Base-by-base conservation (phyloP, 2,113 vertebrate genomes). In the Corydoras sp. region DNA sequence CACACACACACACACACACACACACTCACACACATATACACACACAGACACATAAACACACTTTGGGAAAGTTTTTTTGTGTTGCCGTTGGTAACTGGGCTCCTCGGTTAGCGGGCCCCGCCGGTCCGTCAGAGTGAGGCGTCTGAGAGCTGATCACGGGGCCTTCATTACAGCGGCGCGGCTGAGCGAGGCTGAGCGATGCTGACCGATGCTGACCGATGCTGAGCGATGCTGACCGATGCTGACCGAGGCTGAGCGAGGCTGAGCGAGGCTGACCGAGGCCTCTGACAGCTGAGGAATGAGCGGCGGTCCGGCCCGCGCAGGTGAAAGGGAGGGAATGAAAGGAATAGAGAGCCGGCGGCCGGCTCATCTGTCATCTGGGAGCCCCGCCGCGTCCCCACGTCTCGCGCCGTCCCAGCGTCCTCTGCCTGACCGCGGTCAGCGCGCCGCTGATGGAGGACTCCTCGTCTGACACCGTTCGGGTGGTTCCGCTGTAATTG, bases 71-170 rank as follows among this genome's bases (percentile, higher is more conserved):
- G 67, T 73, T 50, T 0, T 30, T 48, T 43, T 43, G 4, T 43
- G 10, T 63, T 32, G 29, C 43, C 13, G 59, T 55, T 55, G 43
- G 43, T 24, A 65, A 43, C 53, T 71, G 58, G 18, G 53, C 62
- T 58, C 18, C 43, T 71, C 64, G 58, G 55, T n/a, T 65, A 62
- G 65, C 62, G 12, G 18, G 62, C 55, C 15, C 48, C 58, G 71
- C 70, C 70, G 62, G 70, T 77, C 79, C 76, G 70, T 77, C 73
- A 77, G 30, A 13, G 62, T 55, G 24, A 65, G 32, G 48, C 43
- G 29, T 54, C 72, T 75, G 66, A 80, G 72, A 66, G 56, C 49
- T 69, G 75, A 69, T 77, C 76, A 73, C 62, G 58, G 29, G n/a
- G 65, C 76, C 69, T 73, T 77, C 64, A 77, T 76, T 68, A 56